Conservation (phyloP, 2,888 invertebrate genomes). For the Rhamphomyia laevipes region DNA sequence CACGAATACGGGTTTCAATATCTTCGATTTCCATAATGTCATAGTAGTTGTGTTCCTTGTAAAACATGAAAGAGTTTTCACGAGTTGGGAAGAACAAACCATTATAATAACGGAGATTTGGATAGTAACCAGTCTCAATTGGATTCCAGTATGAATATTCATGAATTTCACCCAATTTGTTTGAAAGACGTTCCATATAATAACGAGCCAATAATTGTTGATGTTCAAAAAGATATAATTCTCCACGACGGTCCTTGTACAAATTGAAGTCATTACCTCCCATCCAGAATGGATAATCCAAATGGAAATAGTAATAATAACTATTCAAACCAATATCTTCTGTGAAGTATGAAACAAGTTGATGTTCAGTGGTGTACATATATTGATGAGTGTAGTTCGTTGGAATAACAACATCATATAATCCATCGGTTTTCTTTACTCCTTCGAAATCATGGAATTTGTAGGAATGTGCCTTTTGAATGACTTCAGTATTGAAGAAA, state of each 20-base stretch:
- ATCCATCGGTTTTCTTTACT: constrained; percentile 37
- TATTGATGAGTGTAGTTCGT: constrained; percentile 56
- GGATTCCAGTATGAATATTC: constrained; percentile 44
- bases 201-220: constrained; percentile 41
- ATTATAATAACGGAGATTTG: constrained; percentile 50
- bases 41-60: constrained; percentile 28
- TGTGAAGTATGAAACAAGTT: constrained; percentile 55
- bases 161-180: constrained; percentile 53
- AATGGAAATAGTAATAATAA: constrained; percentile 54
- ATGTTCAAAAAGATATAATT: constrained; percentile 39
- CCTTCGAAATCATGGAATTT: constrained; percentile 48
- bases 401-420: constrained; percentile 48
- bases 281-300: constrained; percentile 61
- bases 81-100: constrained; percentile 57
- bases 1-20: constrained; percentile 45
- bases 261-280: constrained; percentile 36
- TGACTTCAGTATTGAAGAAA: constrained; percentile 48
- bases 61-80: constrained; percentile 42
- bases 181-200: constrained; percentile 49
- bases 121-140: constrained; percentile 48
- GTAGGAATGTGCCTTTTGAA: constrained; percentile 38
- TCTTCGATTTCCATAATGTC: constrained; percentile 36
- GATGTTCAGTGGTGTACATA: constrained; percentile 45
- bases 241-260: constrained; percentile 36
- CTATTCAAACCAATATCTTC: constrained; percentile 69